These are phyloP conservation scores for Psittacula derbiana DNA, from an alignment of 2,797 vertebrate genomes.

Conservation along the genomic window DNA sequence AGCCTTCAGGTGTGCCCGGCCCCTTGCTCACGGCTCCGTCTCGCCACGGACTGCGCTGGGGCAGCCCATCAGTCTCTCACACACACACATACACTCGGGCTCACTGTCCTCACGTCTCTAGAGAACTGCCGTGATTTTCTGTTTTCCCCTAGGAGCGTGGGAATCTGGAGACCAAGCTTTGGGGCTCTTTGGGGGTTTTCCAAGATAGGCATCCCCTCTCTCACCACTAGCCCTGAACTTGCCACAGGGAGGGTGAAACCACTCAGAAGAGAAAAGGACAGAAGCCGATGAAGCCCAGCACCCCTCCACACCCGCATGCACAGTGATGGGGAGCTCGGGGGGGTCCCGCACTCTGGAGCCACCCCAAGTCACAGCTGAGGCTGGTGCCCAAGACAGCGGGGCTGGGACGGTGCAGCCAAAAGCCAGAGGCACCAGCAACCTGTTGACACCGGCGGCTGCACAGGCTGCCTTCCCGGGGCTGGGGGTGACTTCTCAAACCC, in stretches of 20 bases:
- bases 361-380: neutral
- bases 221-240: neutral
- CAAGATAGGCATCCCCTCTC: neutral
- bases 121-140: neutral
- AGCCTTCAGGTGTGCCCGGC: neutral
- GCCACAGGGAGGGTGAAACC: neutral
- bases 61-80: neutral
- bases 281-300: neutral
- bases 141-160: neutral
- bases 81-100: neutral
- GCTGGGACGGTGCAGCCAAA: neutral
- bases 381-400: neutral
- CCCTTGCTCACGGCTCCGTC: neutral
- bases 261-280: neutral
- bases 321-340: neutral
- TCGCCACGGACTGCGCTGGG: neutral
- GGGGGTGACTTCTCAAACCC: neutral
- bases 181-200: neutral
- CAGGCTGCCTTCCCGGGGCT: neutral
- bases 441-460: neutral
- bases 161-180: neutral
- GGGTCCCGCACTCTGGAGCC: neutral
- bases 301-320: neutral
- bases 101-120: neutral
- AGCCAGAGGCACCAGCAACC: neutral